Evolutionary conservation across 2,113 vertebrate species (phyloP).

Genomic region (Scomber scombrus): DNA sequence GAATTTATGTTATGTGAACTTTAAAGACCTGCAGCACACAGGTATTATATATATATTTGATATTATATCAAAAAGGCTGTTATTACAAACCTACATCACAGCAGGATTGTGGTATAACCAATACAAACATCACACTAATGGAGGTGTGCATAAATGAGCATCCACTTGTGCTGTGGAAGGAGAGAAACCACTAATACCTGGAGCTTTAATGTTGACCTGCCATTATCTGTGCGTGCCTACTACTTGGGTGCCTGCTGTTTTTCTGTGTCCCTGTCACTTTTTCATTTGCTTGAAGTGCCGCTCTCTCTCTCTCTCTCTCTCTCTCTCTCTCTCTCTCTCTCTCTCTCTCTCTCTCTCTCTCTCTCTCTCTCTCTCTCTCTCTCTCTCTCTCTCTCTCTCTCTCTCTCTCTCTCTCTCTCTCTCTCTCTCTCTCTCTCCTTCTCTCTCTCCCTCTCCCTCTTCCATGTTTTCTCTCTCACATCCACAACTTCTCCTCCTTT

Average conservation of each 20-base stretch:
- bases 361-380: too few relatives aligned
- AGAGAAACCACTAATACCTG: constrained; percentile 3
- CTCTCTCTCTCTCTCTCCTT: background rate
- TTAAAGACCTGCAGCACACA: background rate
- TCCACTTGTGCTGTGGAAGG: background rate
- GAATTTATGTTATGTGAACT: background rate
- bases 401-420: background rate
- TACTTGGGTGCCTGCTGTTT: background rate
- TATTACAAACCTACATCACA: background rate
- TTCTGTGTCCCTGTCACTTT: background rate
- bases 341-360: too few relatives aligned
- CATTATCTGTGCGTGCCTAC: constrained; percentile 1
- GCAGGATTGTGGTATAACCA: background rate
- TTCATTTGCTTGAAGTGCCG: background rate
- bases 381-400: background rate
- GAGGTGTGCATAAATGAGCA: background rate
- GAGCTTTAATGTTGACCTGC: background rate
- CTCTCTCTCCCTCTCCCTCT: background rate
- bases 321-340: too few relatives aligned
- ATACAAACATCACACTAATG: background rate
- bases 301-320: too few relatives aligned
- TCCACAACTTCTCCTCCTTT: background rate
- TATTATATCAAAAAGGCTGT: background rate
- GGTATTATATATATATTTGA: background rate
- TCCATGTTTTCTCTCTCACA: too few relatives aligned